These are phyloP conservation scores for Conus canariensis DNA, from an alignment of 2,888 invertebrate species.

Conservation along the genomic window DNA sequence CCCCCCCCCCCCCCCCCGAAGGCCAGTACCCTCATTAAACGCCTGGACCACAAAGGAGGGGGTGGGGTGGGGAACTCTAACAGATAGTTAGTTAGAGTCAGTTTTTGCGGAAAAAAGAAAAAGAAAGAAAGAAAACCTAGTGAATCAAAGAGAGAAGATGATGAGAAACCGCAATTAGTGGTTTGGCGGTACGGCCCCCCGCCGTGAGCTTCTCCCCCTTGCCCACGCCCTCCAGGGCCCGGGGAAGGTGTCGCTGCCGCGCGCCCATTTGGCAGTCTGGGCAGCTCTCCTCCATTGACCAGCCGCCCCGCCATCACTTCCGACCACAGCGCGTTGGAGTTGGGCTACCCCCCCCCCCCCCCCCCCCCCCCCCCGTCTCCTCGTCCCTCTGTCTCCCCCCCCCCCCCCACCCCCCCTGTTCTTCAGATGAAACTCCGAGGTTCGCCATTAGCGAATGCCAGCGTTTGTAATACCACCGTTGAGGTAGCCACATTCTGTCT, in stretches of 20 bases:
- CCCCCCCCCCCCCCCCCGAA: not conserved
- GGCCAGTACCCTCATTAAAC: not conserved
- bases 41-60: slow-evolving; percentile 3
- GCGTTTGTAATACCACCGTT: too few species aligned
- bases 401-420: too few species aligned
- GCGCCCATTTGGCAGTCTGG: not conserved
- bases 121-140: not conserved
- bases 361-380: too few species aligned
- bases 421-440: too few species aligned
- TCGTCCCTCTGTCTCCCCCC: too few species aligned
- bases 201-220: not conserved
- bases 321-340: too few species aligned
- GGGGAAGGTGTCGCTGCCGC: not conserved
- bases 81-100: slow-evolving; percentile 10
- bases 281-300: too few species aligned
- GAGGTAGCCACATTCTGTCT: too few species aligned
- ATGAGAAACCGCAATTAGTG: slow-evolving; percentile 37
- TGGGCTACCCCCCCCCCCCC: not conserved
- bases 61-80: not conserved
- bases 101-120: not conserved
- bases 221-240: not conserved
- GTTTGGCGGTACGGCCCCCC: slow-evolving; percentile 33
- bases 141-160: not conserved
- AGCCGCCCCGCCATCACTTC: too few species aligned
- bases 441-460: too few species aligned